phyloP scores from a whole-genome alignment of 2,797 vertebrate species.

The Anisognathus igniventris region DNA sequence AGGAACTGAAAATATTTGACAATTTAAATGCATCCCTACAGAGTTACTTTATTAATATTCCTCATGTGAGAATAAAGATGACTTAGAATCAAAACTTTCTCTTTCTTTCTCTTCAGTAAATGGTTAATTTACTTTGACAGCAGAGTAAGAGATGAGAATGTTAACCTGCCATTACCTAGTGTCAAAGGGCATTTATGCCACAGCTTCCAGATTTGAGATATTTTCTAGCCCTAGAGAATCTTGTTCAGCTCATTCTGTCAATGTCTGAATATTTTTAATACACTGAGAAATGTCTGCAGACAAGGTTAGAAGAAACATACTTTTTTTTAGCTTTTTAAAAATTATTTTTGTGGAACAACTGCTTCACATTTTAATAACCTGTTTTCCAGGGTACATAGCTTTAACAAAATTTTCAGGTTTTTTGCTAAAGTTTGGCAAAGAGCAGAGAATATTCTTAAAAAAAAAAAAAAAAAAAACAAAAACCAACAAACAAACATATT shows the following conservation, averaged over 20 bases:
- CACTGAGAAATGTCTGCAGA: neutral
- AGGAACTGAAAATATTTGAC: neutral
- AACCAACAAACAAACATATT: neutral
- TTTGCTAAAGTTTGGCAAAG: neutral
- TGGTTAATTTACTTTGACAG: neutral
- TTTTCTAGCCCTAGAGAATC: neutral
- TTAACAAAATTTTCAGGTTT: neutral
- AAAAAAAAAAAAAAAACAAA: rapidly evolving
- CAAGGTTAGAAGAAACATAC: neutral
- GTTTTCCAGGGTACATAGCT: neutral
- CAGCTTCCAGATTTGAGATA: neutral
- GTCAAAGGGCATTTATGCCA: neutral
- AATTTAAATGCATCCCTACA: neutral
- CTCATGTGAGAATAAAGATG: neutral
- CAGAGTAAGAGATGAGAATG: neutral
- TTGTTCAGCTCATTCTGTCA: neutral
- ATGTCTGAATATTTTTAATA: neutral
- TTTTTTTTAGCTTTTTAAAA: too few relatives aligned
- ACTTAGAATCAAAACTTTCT: neutral
- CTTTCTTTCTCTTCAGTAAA: neutral
- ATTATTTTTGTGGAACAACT: neutral
- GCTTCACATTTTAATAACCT: neutral
- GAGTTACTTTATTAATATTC: neutral
- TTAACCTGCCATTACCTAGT: neutral
- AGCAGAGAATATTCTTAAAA: neutral